These are phyloP conservation scores for Ichneumon xanthorius DNA, from an alignment of 2,888 invertebrate species.

Conservation along the genomic window DNA sequence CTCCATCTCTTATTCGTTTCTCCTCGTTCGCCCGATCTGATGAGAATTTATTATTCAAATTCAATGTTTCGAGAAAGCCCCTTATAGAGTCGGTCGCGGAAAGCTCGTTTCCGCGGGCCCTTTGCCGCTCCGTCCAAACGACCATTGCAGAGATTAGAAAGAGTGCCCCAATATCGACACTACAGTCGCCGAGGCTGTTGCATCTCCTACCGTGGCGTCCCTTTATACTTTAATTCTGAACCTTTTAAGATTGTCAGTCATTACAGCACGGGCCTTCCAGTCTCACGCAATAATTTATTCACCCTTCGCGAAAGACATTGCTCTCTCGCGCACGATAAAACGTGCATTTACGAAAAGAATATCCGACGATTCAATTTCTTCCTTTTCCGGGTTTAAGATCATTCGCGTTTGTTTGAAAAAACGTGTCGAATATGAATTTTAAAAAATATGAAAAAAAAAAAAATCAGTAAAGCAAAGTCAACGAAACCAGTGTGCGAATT, in stretches of 20 bases:
- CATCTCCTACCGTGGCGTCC: constrained; percentile 23
- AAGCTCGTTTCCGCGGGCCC: constrained; percentile 70
- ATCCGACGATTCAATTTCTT: background rate
- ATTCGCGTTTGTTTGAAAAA: background rate
- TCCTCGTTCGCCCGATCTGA: constrained; percentile 71
- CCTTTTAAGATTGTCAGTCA: background rate
- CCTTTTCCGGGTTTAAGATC: background rate
- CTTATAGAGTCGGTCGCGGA: constrained; percentile 68
- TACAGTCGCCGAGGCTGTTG: background rate
- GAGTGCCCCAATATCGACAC: constrained; percentile 26
- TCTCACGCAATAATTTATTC: background rate
- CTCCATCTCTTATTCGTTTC: constrained; percentile 14
- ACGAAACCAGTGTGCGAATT: background rate
- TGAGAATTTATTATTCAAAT: constrained; percentile 80
- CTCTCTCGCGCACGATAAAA: background rate
- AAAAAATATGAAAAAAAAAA: background rate
- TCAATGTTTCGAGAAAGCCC: constrained; percentile 75
- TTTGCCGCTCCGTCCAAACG: constrained; percentile 60
- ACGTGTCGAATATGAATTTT: background rate
- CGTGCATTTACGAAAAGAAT: background rate
- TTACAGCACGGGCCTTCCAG: background rate
- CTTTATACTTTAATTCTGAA: constrained; percentile 29
- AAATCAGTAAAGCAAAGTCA: background rate
- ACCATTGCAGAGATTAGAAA: constrained; percentile 57
- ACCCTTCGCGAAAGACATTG: background rate